Evolutionary conservation across 37 sponge, comb jelly and placozoan genomes (phyloP).

Genomic region (Sycon ciliatum): DNA sequence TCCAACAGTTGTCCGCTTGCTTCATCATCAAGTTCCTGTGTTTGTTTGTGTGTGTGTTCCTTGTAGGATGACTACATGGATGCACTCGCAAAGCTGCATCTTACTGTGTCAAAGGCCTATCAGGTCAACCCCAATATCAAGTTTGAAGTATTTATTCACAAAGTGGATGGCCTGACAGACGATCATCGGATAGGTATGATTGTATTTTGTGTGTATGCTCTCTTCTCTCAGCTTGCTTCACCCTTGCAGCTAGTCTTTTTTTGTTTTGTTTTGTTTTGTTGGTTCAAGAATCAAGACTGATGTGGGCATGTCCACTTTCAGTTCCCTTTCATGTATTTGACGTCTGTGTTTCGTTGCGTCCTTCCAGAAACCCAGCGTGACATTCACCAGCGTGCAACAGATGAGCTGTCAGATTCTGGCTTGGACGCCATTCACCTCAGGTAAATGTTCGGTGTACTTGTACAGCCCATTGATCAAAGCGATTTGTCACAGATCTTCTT

Average conservation of each 20-base stretch:
- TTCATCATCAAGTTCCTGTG: neutral
- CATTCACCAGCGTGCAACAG: slow-evolving; percentile 66
- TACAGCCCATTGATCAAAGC: neutral
- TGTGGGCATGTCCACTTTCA: neutral
- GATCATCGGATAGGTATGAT: slow-evolving; percentile 44
- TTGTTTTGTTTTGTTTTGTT: slow-evolving; percentile 1
- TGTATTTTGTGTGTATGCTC: neutral
- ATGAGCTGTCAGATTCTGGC: slow-evolving; percentile 72
- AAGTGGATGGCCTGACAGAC: slow-evolving; percentile 72
- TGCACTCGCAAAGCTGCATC: slow-evolving; percentile 78
- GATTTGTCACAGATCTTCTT: neutral
- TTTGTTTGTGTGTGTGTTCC: neutral
- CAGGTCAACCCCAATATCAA: slow-evolving; percentile 79
- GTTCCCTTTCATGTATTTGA: neutral
- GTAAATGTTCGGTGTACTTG: neutral
- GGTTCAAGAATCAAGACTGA: neutral
- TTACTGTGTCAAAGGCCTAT: slow-evolving; percentile 70
- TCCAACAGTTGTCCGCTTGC: neutral
- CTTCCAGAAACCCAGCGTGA: slow-evolving; percentile 65
- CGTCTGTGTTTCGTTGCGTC: slow-evolving; percentile 5
- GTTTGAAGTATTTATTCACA: slow-evolving; percentile 98
- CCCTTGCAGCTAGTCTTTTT: neutral
- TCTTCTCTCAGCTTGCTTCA: neutral
- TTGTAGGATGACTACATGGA: slow-evolving; percentile 69
- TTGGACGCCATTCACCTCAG: slow-evolving; percentile 64